A percentile compares a stretch with the other conserved stretches of the same genome.
phyloP scores from a whole-genome alignment of 2,113 vertebrate genomes.

The Hippoglossus stenolepis region DNA sequence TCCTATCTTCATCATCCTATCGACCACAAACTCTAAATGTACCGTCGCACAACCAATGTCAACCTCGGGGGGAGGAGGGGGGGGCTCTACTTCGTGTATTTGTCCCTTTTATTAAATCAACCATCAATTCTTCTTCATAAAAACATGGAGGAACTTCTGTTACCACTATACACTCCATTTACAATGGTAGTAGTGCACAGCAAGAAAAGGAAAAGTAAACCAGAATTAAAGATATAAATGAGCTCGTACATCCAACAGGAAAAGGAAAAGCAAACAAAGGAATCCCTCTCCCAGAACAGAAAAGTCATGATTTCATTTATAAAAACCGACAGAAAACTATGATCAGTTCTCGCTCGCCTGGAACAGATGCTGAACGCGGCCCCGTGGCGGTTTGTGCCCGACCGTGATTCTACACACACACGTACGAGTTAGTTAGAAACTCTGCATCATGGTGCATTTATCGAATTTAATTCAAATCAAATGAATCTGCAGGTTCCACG shows the following conservation, averaged over 20 bases:
- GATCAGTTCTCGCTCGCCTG: conserved; percentile 63
- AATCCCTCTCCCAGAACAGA: conserved; percentile 68
- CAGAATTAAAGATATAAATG: conserved; percentile 38
- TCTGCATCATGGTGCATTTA: conserved; percentile 50
- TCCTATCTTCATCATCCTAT: background rate
- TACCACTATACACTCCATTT: conserved; percentile 71
- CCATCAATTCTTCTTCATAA: conserved; percentile 64
- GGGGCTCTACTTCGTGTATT: conserved; percentile 65
- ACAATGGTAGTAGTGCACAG: conserved; percentile 78
- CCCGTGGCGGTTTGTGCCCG: conserved; percentile 68
- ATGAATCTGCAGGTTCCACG: conserved; percentile 20
- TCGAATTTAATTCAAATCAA: conserved; percentile 6
- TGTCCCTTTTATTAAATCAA: conserved; percentile 73
- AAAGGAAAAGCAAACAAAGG: conserved; percentile 42
- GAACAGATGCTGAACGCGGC: conserved; percentile 65
- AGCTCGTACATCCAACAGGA: conserved; percentile 61
- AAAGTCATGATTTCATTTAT: conserved; percentile 66
- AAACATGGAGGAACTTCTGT: conserved; percentile 63
- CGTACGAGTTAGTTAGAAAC: conserved; percentile 40
- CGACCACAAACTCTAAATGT: conserved; percentile 41
- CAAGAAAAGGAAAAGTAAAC: conserved; percentile 37
- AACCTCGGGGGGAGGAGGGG: conserved; percentile 54
- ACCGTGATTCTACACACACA: conserved; percentile 54
- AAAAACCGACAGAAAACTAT: conserved; percentile 66
- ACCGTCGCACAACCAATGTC: conserved; percentile 64